These are phyloP conservation scores for Megastigmus dorsalis DNA, from an alignment of 2,888 invertebrate genomes.

Conservation along the genomic window DNA sequence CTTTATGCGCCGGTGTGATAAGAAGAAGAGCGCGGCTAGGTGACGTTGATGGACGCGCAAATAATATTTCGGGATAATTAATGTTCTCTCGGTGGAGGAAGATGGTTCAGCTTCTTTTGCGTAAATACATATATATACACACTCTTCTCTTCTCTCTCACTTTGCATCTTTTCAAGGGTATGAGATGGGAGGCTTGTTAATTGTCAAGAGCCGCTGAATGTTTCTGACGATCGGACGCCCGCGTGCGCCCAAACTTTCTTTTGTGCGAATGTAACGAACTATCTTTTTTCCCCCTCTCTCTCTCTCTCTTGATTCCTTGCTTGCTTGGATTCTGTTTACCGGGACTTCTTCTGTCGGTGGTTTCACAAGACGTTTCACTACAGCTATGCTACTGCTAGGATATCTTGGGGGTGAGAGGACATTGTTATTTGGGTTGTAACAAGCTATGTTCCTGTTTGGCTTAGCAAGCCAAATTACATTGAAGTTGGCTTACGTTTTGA, in stretches of 20 bases:
- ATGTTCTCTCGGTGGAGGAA: constrained; percentile 13
- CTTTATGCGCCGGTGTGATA: constrained; percentile 40
- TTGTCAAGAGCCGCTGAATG: constrained; percentile 19
- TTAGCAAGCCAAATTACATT: too few species aligned
- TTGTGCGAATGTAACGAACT: constrained; percentile 24
- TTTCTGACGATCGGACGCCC: constrained; percentile 30
- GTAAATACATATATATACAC: background rate
- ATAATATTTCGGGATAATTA: constrained; percentile 55
- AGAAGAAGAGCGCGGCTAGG: constrained; percentile 1
- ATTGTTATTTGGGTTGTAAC: background rate
- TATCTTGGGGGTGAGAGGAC: background rate
- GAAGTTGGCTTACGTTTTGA: too few species aligned
- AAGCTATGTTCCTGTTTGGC: too few species aligned
- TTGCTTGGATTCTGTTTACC: too few species aligned
- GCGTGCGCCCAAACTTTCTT: background rate
- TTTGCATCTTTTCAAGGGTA: background rate
- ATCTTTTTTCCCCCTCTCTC: background rate
- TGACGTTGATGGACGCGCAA: constrained; percentile 51
- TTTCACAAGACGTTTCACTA: too few species aligned
- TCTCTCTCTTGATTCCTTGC: too few species aligned
- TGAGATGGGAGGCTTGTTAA: constrained; percentile 31
- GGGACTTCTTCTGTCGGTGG: background rate
- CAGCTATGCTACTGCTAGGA: too few species aligned
- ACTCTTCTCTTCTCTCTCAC: background rate
- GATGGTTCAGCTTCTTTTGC: constrained; percentile 10